A percentile compares a stretch with the other conserved stretches of the same genome.
Evolutionary conservation across 2,113 vertebrate species (phyloP).

Genomic region (Onychostoma macrolepis): DNA sequence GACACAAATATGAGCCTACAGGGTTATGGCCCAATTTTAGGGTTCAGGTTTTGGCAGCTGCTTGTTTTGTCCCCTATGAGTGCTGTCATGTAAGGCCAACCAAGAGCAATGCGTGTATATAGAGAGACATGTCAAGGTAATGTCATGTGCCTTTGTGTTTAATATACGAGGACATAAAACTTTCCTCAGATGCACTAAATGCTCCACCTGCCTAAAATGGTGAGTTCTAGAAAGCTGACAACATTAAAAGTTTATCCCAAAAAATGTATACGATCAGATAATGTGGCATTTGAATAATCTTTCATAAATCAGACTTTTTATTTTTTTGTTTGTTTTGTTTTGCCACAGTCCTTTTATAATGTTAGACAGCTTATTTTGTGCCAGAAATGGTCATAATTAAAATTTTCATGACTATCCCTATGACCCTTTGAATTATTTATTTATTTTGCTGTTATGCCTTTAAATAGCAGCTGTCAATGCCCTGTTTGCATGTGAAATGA

Average conservation of each 20-base stretch:
- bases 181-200: not conserved
- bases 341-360: not conserved
- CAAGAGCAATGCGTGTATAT: slow-evolving; percentile 35
- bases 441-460: not conserved
- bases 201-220: not conserved
- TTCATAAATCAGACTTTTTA: not conserved
- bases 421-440: not conserved
- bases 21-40: slow-evolving; percentile 55
- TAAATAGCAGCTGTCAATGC: not conserved
- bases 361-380: not conserved
- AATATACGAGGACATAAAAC: not conserved
- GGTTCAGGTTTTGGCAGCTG: slow-evolving; percentile 37
- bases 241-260: not conserved
- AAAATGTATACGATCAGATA: not conserved
- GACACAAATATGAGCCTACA: slow-evolving; percentile 58
- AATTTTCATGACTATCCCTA: not conserved
- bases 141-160: slow-evolving; percentile 33
- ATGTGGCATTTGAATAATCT: not conserved
- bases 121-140: slow-evolving; percentile 33
- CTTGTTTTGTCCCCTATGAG: slow-evolving; percentile 38
- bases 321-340: no score
- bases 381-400: not conserved
- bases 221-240: not conserved
- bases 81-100: slow-evolving; percentile 49
- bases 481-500: not conserved